Conservation (phyloP, 2,888 invertebrate species). For the Drosophila austrosaltans region DNA sequence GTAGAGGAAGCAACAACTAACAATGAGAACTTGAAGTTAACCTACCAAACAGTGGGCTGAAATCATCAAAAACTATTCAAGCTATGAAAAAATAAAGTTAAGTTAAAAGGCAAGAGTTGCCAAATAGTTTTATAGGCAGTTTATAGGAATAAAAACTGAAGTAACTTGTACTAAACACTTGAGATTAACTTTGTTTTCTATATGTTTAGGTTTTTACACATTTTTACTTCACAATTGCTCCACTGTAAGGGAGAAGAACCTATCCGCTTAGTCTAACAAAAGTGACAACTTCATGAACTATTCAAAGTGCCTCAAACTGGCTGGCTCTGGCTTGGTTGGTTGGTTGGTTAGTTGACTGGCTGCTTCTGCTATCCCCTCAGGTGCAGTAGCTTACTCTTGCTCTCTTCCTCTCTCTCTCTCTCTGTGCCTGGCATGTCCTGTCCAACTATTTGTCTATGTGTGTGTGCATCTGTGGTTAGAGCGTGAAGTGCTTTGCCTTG, state of each 20-base stretch:
- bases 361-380: slow-evolving; percentile 16
- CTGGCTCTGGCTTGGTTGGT: not conserved
- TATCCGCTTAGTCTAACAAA: slow-evolving; percentile 45
- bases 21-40: not conserved
- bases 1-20: not conserved
- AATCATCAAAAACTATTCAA: not conserved
- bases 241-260: not conserved
- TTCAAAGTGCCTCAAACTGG: slow-evolving; percentile 57
- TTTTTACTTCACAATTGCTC: not conserved
- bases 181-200: no score
- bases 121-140: no score
- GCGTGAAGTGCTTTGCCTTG: slow-evolving; percentile 55
- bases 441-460: slow-evolving; percentile 28
- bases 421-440: slow-evolving; percentile 37
- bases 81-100: not conserved
- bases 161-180: no score
- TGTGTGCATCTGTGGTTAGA: slow-evolving; percentile 50
- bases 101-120: no score
- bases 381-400: slow-evolving; percentile 21
- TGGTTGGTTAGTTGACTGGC: not conserved
- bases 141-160: no score
- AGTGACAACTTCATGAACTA: slow-evolving; percentile 78
- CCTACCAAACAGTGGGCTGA: slow-evolving; percentile 16
- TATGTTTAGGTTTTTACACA: not conserved
- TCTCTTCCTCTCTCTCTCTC: not conserved